Evolutionary conservation across 1,140 invertebrate species (phyloP).

Genomic region (Drosophila gunungcola): DNA sequence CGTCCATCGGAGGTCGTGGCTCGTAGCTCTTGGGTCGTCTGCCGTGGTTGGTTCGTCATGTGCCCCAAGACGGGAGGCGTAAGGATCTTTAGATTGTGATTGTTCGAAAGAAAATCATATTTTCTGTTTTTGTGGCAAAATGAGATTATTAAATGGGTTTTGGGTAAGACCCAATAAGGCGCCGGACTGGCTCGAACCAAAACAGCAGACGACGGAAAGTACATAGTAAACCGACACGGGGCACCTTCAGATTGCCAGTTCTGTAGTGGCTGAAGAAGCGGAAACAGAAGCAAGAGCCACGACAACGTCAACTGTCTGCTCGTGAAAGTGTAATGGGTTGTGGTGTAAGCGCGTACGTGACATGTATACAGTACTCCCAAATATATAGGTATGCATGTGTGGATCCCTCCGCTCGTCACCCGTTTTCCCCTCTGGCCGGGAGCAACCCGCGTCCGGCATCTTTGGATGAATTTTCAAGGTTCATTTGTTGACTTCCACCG

Average conservation of each 20-base stretch:
- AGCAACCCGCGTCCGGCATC: slow-evolving; percentile 1
- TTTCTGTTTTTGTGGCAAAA: slow-evolving; percentile 84
- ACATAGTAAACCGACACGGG: slow-evolving; percentile 60
- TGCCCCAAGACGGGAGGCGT: not conserved
- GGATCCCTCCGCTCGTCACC: not conserved
- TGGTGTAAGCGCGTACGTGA: slow-evolving; percentile 64
- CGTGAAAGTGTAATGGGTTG: slow-evolving; percentile 64
- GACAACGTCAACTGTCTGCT: slow-evolving; percentile 63
- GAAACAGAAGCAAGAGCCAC: not conserved
- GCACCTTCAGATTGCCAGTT: not conserved
- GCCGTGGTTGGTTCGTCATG: not conserved
- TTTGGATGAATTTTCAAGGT: slow-evolving; percentile 76
- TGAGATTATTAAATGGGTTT: slow-evolving; percentile 84
- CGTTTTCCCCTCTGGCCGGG: not conserved
- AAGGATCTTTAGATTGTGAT: slow-evolving; percentile 43
- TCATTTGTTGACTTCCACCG: slow-evolving; percentile 50
- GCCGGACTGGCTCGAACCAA: slow-evolving; percentile 38
- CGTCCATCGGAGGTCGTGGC: slow-evolving; percentile 10
- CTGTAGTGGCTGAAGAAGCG: not conserved
- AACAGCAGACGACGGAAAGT: slow-evolving; percentile 66
- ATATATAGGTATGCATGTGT: slow-evolving; percentile 5
- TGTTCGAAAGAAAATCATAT: slow-evolving; percentile 75
- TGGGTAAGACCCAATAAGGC: slow-evolving; percentile 78
- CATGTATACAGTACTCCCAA: slow-evolving; percentile 66
- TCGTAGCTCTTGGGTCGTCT: not conserved